Base-by-base conservation (phyloP, 1,140 invertebrate genomes). In the Drosophila carrolli region DNA sequence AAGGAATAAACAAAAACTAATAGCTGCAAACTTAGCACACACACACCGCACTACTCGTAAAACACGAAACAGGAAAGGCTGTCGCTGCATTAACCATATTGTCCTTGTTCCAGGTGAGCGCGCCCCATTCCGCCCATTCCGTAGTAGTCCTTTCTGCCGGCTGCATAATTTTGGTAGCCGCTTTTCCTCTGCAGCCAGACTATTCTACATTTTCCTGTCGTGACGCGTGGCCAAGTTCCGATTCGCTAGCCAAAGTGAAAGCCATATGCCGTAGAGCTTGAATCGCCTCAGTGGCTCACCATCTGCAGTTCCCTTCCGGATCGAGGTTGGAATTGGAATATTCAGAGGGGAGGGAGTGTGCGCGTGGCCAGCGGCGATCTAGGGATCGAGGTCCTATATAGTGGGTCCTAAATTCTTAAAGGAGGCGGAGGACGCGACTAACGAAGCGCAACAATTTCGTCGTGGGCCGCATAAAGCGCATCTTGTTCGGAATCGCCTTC, bases 41-140 rank as follows among this genome's bases (percentile, higher is more conserved):
- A 48, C 38, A 50, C 38, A 67, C 47, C n/a, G 10, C 14, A 46
- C 48, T 5, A 35, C 35, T 78, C 75, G 75, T 77, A 75, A 75
- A 75, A 77, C 74, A 75, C 55, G 74, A 70, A 70, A 77, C 75
- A 86, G 84, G 83, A 86, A 85, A 82, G 84, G 83, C 68, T 82
- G 79, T 67, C 62, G 77, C 77, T 84, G 77, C 81, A 63, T 71
- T 76, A 78, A 85, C 82, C 83, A 88, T 88, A 88, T 79, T 83
- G 83, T 79, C 79, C 83, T 89, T 83, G 83, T 88, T 88, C 83
- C 83, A 88, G 83, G 55, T 88, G 83, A 88, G 68, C 84, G 84
- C 71, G 65, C 78, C 77, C 83, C 54, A 68, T 72, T 63, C 75
- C 56, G 48, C 75, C 62, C 62, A 32, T 6, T 32, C 29, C 29